phyloP scores from a whole-genome alignment of 2,797 vertebrate species.

The Kryptolebias ocellatus region DNA sequence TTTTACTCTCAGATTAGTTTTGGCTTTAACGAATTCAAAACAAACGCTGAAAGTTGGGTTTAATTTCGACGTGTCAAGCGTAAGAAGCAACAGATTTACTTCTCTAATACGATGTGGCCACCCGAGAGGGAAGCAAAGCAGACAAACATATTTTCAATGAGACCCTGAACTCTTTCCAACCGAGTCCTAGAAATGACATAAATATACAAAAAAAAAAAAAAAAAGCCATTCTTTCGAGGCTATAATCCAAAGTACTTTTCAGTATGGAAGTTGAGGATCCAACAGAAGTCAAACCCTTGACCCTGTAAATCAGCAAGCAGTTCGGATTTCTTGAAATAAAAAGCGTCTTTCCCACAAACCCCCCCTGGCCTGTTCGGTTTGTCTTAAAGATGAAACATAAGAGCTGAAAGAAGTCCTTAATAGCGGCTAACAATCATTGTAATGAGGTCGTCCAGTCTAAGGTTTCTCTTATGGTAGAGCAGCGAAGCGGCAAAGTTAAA shows the following conservation, averaged over 20 bases:
- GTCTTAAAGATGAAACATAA: conserved; percentile 31
- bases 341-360: conserved; percentile 40
- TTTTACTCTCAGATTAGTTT: background rate
- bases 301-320: conserved; percentile 52
- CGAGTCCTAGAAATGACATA: conserved; percentile 45
- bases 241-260: conserved; percentile 55
- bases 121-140: conserved; percentile 14
- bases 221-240: conserved; percentile 33
- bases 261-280: conserved; percentile 43
- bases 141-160: conserved; percentile 43
- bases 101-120: conserved; percentile 41
- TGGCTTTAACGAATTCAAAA: background rate
- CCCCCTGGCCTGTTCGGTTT: conserved; percentile 16
- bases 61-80: conserved; percentile 17
- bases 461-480: background rate
- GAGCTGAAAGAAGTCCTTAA: conserved; percentile 6
- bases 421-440: background rate
- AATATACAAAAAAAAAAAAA: conserved; percentile 46
- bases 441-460: conserved; percentile 13
- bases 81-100: conserved; percentile 63
- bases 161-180: conserved; percentile 11
- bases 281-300: conserved; percentile 44
- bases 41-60: background rate
- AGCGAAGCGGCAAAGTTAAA: background rate
- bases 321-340: conserved; percentile 57